A percentile compares a stretch with the other conserved stretches of the same genome.
Conservation (phyloP, 2,797 vertebrate species). For the Pipistrellus pygmaeus region DNA sequence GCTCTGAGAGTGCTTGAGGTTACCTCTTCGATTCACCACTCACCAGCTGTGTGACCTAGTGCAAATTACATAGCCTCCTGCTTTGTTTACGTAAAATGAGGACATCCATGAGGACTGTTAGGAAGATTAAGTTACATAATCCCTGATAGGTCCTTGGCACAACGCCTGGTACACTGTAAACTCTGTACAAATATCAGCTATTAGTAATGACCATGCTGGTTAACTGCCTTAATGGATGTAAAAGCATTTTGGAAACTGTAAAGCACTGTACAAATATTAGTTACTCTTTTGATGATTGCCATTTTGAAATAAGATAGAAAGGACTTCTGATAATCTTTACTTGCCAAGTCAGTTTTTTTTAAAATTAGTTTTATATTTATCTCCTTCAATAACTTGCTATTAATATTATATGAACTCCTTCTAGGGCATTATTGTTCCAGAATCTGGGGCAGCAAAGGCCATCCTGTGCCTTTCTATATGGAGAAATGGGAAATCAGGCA, state of each 20-base stretch:
- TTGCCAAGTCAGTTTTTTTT: constrained; percentile 52
- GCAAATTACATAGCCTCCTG: constrained; percentile 14
- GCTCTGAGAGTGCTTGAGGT: neutral
- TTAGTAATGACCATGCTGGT: constrained; percentile 55
- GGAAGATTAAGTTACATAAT: constrained; percentile 58
- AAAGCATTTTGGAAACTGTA: constrained; percentile 64
- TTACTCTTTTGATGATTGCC: constrained; percentile 46
- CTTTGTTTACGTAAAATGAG: constrained; percentile 50
- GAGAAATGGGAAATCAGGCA: constrained; percentile 78
- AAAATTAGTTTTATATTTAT: constrained; percentile 70
- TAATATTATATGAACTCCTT: constrained; percentile 74
- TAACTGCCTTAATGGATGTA: constrained; percentile 73
- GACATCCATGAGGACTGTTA: neutral
- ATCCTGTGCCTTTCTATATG: constrained; percentile 63
- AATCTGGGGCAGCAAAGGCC: constrained; percentile 69
- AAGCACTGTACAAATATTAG: constrained; percentile 1
- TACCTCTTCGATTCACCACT: neutral
- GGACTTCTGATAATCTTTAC: constrained; percentile 54
- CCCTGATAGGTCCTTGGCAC: constrained; percentile 40
- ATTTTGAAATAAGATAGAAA: constrained; percentile 62
- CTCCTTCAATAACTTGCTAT: constrained; percentile 67
- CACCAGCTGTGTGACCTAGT: neutral
- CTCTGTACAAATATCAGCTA: constrained; percentile 49
- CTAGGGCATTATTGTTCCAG: constrained; percentile 67
- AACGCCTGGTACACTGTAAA: neutral